Evolutionary conservation across 2,113 vertebrate genomes (phyloP).

Genomic region (Misgurnus mizolepis): DNA sequence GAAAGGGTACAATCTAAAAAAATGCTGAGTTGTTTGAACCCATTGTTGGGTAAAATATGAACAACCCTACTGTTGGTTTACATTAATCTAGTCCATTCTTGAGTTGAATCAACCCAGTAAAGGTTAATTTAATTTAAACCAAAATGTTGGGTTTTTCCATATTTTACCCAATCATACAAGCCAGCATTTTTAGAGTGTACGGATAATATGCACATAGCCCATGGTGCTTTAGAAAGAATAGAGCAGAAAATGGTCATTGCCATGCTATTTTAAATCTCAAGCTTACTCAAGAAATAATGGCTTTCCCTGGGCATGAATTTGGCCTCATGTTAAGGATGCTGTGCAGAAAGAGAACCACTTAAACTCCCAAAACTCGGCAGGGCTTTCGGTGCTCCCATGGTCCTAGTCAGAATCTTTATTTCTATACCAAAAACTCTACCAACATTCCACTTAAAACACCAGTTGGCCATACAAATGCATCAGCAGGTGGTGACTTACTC

Average conservation of each 20-base stretch:
- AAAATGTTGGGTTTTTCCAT: too few species aligned
- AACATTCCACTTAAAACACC: neutral
- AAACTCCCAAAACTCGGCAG: neutral
- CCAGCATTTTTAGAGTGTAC: neutral
- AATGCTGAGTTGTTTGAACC: too few species aligned
- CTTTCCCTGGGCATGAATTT: conserved; percentile 1
- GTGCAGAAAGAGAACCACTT: neutral
- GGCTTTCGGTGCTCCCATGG: neutral
- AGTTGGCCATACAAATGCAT: neutral
- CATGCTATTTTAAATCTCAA: conserved; percentile 18
- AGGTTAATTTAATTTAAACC: too few species aligned
- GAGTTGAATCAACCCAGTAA: too few species aligned
- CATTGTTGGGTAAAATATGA: too few species aligned
- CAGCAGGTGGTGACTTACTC: neutral
- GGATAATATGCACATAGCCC: conserved; percentile 6
- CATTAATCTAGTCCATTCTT: too few species aligned
- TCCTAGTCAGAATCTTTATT: neutral
- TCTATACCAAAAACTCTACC: neutral
- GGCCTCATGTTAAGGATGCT: conserved; percentile 5
- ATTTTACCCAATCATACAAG: too few species aligned
- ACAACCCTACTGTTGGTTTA: too few species aligned
- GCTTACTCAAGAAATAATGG: conserved; percentile 19
- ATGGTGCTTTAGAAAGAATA: conserved; percentile 1
- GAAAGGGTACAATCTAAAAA: neutral
- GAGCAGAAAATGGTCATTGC: conserved; percentile 35